phyloP scores from a whole-genome alignment of 1,140 invertebrate species.

The Paramacrobiotus metropolitanus region DNA sequence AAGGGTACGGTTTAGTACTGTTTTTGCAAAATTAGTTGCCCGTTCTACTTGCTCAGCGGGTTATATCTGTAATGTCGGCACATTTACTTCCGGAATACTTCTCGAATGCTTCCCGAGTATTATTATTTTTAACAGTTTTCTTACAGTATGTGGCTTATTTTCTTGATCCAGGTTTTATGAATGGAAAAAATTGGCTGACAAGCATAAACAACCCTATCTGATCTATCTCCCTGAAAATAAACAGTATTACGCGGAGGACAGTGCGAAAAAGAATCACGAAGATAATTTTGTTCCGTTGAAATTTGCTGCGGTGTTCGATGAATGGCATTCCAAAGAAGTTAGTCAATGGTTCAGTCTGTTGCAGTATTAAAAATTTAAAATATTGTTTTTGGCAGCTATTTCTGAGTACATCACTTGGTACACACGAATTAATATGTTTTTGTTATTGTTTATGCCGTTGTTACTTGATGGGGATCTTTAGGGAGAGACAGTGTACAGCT shows the following conservation, averaged over 20 bases:
- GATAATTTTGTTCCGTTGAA: constrained; percentile 27
- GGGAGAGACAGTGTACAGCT: constrained; percentile 39
- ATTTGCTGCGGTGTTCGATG: constrained; percentile 50
- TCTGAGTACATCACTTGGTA: neutral
- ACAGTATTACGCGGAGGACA: constrained; percentile 5
- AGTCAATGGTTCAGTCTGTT: constrained; percentile 6
- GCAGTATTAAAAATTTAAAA: neutral
- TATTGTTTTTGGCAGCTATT: neutral
- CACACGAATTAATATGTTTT: no score
- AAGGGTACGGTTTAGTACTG: constrained; percentile 29
- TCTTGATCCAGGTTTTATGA: constrained; percentile 39
- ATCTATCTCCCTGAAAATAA: constrained; percentile 31
- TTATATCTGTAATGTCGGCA: no score
- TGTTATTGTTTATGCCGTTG: neutral
- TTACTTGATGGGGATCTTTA: constrained; percentile 12
- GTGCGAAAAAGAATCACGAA: neutral
- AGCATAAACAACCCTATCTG: constrained; percentile 47
- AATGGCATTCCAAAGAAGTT: constrained; percentile 32
- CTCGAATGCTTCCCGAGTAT: neutral
- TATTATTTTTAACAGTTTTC: no score
- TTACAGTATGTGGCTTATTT: no score
- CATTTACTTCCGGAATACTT: neutral
- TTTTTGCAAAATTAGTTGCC: no score
- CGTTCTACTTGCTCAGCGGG: no score
- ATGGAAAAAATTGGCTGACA: constrained; percentile 37